Conservation (phyloP, 2,113 vertebrate genomes). For the Barbus barbus region DNA sequence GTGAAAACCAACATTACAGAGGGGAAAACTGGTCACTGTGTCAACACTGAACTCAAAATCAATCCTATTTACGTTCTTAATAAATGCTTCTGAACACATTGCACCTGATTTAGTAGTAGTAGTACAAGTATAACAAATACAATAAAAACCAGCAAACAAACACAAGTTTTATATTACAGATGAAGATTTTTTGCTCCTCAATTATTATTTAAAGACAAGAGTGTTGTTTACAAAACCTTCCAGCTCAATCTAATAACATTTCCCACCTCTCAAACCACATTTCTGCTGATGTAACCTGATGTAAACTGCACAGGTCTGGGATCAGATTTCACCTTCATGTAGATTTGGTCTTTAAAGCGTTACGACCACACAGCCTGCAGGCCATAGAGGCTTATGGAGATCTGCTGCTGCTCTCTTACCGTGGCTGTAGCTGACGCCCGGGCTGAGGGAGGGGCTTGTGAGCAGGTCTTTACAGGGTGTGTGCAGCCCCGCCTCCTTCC, state of each 20-base stretch:
- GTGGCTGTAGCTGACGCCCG: slow-evolving; percentile 82
- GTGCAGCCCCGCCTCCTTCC: slow-evolving; percentile 82
- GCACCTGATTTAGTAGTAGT: too few relatives aligned
- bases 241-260: background rate
- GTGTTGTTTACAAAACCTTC: background rate
- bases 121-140: too few relatives aligned
- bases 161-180: too few relatives aligned
- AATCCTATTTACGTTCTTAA: background rate
- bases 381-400: background rate
- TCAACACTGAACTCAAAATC: background rate
- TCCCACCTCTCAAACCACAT: background rate
- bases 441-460: slow-evolving; percentile 79
- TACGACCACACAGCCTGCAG: background rate
- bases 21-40: background rate
- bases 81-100: background rate
- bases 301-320: background rate
- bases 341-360: background rate
- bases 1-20: background rate
- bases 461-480: slow-evolving; percentile 86
- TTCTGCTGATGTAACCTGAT: background rate
- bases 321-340: background rate
- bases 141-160: too few relatives aligned
- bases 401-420: slow-evolving; percentile 73
- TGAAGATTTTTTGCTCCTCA: too few relatives aligned
- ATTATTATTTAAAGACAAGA: background rate